Conservation (phyloP, 2,113 vertebrate genomes). For the Triplophysa rosa region DNA sequence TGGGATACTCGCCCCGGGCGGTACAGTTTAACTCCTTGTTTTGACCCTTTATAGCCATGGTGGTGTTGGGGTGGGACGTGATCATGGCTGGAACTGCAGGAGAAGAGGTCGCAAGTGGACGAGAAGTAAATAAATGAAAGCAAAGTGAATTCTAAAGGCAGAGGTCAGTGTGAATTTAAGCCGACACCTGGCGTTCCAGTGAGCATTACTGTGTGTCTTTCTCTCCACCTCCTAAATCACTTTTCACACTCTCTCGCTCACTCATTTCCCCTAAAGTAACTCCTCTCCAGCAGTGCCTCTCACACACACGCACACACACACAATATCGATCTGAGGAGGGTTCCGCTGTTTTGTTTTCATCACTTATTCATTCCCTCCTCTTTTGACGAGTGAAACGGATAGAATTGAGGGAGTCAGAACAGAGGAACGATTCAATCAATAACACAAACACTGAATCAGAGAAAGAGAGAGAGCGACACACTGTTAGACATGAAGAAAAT, state of each 20-base stretch:
- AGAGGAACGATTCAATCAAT: slow-evolving; percentile 80
- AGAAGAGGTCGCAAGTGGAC: slow-evolving; percentile 46
- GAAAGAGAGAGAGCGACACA: slow-evolving; percentile 12
- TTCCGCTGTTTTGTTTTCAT: slow-evolving; percentile 81
- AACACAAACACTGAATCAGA: slow-evolving; percentile 69
- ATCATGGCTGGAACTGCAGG: slow-evolving; percentile 93
- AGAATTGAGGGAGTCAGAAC: slow-evolving; percentile 75
- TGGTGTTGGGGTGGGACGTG: slow-evolving; percentile 98
- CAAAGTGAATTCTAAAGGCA: slow-evolving; percentile 19
- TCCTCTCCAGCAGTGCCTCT: slow-evolving; percentile 37
- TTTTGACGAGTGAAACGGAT: slow-evolving; percentile 71
- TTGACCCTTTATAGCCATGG: slow-evolving; percentile 96
- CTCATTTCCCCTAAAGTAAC: slow-evolving; percentile 14
- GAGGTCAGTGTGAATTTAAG: slow-evolving; percentile 4
- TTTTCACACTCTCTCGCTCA: slow-evolving; percentile 38
- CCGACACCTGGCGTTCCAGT: not conserved
- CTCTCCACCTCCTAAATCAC: slow-evolving; percentile 56
- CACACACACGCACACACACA: slow-evolving; percentile 53
- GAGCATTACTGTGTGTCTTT: not conserved
- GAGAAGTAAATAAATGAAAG: not conserved
- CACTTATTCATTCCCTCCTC: slow-evolving; percentile 76
- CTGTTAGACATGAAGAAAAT: not conserved
- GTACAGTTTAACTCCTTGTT: slow-evolving; percentile 97
- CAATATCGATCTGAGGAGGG: slow-evolving; percentile 68
- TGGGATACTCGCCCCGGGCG: slow-evolving; percentile 91